Conservation (phyloP, 1,140 invertebrate genomes). For the Agrilus planipennis region DNA sequence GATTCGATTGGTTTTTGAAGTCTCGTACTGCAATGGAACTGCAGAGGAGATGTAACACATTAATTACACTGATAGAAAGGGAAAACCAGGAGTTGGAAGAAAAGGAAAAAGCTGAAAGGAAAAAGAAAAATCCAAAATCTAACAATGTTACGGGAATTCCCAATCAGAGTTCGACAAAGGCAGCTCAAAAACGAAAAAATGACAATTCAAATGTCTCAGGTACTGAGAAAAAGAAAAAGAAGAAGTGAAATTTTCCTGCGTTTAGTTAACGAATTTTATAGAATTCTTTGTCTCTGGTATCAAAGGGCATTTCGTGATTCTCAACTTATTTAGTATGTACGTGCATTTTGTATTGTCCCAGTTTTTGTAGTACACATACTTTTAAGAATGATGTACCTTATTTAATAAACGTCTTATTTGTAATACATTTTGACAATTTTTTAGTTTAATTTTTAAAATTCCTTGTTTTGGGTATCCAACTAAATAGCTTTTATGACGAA, state of each 20-base stretch:
- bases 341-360: no score
- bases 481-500: no score
- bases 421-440: no score
- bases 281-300: no score
- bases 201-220: constrained; percentile 39
- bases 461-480: no score
- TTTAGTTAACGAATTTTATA: no score
- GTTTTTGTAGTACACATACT: no score
- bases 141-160: constrained; percentile 21
- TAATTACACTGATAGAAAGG: constrained; percentile 95
- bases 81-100: constrained; percentile 98
- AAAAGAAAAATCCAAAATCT: constrained; percentile 57
- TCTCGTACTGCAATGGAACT: constrained; percentile 93
- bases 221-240: constrained; percentile 52
- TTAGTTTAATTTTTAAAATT: no score
- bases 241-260: constrained; percentile 23
- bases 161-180: constrained; percentile 35
- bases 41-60: constrained; percentile 91
- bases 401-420: no score
- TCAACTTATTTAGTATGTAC: no score
- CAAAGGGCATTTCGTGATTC: no score
- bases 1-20: constrained; percentile 99
- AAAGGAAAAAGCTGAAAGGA: constrained; percentile 86
- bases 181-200: constrained; percentile 46
- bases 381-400: no score